Percentiles rank a stretch among this genome's conserved stretches.
Evolutionary conservation across 1,140 invertebrate genomes (phyloP).

Genomic region (Tribolium castaneum): DNA sequence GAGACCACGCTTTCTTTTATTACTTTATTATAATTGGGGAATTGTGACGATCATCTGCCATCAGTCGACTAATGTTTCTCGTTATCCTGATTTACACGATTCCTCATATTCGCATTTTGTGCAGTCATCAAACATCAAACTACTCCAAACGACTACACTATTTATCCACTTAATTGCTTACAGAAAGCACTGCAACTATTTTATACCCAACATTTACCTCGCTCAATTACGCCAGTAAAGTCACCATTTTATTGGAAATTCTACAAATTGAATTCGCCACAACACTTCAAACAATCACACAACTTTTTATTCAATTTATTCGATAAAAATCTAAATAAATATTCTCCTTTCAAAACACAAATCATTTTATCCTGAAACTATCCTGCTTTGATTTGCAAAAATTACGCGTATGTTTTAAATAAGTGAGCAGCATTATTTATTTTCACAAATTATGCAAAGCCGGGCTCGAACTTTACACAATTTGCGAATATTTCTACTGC

Average conservation of each 20-base stretch:
- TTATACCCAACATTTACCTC: not conserved
- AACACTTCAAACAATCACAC: not conserved
- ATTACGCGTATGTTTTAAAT: not conserved
- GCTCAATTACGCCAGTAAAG: not conserved
- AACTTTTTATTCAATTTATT: not conserved
- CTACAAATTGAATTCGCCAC: not conserved
- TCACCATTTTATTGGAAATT: conserved; percentile 10
- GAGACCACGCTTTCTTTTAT: conserved; percentile 44
- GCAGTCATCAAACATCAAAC: conserved; percentile 16
- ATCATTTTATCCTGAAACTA: not conserved
- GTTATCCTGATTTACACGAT: conserved; percentile 26
- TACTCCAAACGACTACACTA: conserved; percentile 12
- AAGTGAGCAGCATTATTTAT: no score
- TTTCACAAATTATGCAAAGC: not conserved
- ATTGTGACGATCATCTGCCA: conserved; percentile 34
- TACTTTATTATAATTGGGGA: conserved; percentile 41
- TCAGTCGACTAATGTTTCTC: conserved; percentile 31
- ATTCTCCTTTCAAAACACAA: not conserved
- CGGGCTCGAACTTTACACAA: not conserved
- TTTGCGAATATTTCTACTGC: not conserved
- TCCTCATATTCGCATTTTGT: conserved; percentile 34
- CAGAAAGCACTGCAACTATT: conserved; percentile 11
- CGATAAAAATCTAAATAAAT: conserved; percentile 1
- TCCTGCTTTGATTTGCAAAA: not conserved
- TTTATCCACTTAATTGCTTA: conserved; percentile 25